Percentiles rank a stretch among this genome's conserved stretches.
Evolutionary conservation across 2,113 vertebrate species (phyloP).

Genomic region (Upupa epops): DNA sequence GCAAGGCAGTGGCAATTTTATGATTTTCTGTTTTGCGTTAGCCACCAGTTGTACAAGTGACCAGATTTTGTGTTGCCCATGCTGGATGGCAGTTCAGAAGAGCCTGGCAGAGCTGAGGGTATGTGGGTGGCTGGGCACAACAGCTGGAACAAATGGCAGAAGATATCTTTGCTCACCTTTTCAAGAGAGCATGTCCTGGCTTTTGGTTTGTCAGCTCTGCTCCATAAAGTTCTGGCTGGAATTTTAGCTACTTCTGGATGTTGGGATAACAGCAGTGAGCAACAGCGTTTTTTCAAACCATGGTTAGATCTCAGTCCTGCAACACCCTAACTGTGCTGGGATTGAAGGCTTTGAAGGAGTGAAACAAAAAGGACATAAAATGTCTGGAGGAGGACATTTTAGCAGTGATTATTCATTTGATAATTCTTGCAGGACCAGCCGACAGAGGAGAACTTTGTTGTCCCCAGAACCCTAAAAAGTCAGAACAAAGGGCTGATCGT

Average conservation of each 20-base stretch:
- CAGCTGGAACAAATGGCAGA: conserved; percentile 17
- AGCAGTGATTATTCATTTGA: not conserved
- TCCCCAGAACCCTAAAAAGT: not conserved
- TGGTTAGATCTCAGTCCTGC: not conserved
- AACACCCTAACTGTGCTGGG: not conserved
- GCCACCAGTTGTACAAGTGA: not conserved
- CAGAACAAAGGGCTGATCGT: not conserved
- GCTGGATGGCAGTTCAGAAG: not conserved
- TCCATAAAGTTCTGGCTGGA: not conserved
- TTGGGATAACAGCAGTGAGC: not conserved
- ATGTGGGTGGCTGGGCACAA: not conserved
- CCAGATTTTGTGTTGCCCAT: not conserved
- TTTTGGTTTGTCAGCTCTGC: not conserved
- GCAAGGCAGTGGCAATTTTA: not conserved
- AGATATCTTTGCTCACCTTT: not conserved
- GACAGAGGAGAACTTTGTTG: not conserved
- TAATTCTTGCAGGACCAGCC: not conserved
- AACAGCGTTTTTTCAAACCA: not conserved
- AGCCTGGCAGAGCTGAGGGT: not conserved
- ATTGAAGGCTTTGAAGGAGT: not conserved
- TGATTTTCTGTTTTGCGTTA: not conserved
- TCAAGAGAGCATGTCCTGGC: not conserved
- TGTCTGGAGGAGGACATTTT: not conserved
- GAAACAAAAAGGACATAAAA: not conserved
- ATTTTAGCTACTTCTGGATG: conserved; percentile 23